Percentiles rank a stretch among this genome's conserved stretches.
Conservation (phyloP, 2,797 vertebrate genomes). For the Parambassis ranga region DNA sequence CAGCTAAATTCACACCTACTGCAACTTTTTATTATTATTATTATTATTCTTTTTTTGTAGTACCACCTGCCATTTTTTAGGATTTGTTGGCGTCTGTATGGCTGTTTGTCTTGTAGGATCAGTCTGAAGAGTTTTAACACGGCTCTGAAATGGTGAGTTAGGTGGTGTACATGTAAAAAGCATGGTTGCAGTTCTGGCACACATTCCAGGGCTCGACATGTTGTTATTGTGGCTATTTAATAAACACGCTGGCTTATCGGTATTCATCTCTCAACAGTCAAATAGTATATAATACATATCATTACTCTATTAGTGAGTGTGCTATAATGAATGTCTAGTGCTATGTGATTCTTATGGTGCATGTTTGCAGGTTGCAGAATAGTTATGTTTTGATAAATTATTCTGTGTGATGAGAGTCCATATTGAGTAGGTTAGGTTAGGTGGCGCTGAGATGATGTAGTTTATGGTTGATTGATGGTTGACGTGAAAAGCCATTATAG, state of each 20-base stretch:
- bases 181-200: conserved; percentile 42
- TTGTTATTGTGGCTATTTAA: conserved; percentile 37
- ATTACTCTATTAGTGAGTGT: conserved; percentile 35
- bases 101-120: conserved; percentile 46
- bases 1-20: conserved; percentile 62
- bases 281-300: conserved; percentile 49
- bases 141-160: conserved; percentile 48
- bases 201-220: conserved; percentile 30
- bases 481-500: conserved; percentile 81
- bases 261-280: conserved; percentile 58
- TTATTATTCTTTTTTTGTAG: background rate
- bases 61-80: conserved; percentile 27
- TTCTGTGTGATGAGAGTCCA: conserved; percentile 44
- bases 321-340: conserved; percentile 42
- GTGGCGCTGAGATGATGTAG: conserved; percentile 44
- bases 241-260: conserved; percentile 23
- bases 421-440: conserved; percentile 40
- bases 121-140: conserved; percentile 37
- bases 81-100: conserved; percentile 47
- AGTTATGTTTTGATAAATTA: conserved; percentile 43
- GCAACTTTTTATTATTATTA: conserved; percentile 18
- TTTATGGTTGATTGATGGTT: conserved; percentile 37
- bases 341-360: conserved; percentile 37
- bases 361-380: conserved; percentile 46
- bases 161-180: conserved; percentile 41